phyloP scores from a whole-genome alignment of 2,113 vertebrate species.

The Lagenorhynchus albirostris region DNA sequence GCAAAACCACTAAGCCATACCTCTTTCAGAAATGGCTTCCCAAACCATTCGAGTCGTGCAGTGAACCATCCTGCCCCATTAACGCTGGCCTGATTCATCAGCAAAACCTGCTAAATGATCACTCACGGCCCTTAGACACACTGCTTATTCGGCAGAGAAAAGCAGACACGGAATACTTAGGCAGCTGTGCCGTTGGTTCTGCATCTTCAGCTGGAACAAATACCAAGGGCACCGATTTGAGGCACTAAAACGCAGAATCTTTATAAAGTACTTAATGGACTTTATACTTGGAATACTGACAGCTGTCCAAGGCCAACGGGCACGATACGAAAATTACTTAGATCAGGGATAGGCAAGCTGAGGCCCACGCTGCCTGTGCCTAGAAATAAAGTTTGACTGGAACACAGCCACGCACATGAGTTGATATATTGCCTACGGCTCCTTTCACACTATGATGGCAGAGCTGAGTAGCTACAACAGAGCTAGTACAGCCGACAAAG shows the following conservation, averaged over 20 bases:
- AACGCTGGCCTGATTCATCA: not conserved
- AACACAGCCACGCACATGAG: too few species aligned
- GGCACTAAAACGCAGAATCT: not conserved
- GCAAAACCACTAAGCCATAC: rapidly evolving
- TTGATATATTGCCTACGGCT: rapidly evolving
- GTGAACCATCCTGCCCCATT: not conserved
- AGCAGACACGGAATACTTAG: not conserved
- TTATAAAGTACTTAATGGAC: not conserved
- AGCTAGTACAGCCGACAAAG: rapidly evolving
- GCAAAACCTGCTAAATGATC: not conserved
- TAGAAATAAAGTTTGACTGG: not conserved
- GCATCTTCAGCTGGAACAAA: not conserved
- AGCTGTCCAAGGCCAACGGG: rapidly evolving
- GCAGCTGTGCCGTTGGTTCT: not conserved
- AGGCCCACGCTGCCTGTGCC: not conserved
- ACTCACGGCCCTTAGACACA: not conserved
- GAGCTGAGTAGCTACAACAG: rapidly evolving
- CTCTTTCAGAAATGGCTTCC: too few species aligned
- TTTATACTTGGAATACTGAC: not conserved
- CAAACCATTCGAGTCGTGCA: not conserved
- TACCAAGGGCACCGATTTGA: not conserved
- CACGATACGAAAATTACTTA: rapidly evolving
- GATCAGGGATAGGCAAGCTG: not conserved
- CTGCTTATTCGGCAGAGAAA: not conserved
- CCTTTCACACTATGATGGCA: rapidly evolving